Percentiles rank a stretch among this genome's conserved stretches.
These are phyloP conservation scores for Globodera rostochiensis DNA, from an alignment of 1,140 invertebrate genomes.

Conservation along the genomic window DNA sequence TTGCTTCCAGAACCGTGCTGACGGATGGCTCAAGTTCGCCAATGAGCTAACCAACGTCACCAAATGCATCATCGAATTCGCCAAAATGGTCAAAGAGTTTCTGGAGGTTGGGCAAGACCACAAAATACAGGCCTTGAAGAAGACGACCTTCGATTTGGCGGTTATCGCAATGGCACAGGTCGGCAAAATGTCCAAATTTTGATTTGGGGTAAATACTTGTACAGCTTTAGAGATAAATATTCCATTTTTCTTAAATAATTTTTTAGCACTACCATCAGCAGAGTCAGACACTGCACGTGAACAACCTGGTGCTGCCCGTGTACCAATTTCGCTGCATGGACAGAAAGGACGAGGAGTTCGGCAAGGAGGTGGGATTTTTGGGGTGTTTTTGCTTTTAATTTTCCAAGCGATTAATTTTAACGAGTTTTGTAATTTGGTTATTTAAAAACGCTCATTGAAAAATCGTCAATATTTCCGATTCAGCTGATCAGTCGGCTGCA, in stretches of 20 bases:
- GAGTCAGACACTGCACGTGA: conserved; percentile 33
- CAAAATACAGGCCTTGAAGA: conserved; percentile 48
- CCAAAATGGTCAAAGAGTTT: conserved; percentile 42
- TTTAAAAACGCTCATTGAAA: no score
- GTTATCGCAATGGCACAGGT: conserved; percentile 42
- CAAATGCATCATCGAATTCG: conserved; percentile 55
- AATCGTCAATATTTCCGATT: conserved; percentile 8
- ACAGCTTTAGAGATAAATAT: no score
- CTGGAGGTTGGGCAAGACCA: conserved; percentile 37
- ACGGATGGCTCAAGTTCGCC: conserved; percentile 49
- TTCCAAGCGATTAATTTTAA: no score
- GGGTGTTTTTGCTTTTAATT: neutral
- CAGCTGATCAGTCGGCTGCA: conserved; percentile 36
- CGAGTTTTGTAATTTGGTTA: no score
- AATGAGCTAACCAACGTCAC: conserved; percentile 52
- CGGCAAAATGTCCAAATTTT: neutral
- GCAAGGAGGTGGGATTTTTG: conserved; percentile 24
- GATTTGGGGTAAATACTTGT: neutral
- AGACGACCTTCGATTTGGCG: conserved; percentile 44
- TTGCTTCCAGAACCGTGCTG: conserved; percentile 45
- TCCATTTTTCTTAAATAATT: no score
- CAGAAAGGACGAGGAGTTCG: conserved; percentile 36
- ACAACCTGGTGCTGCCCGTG: conserved; percentile 34
- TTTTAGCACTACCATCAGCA: conserved; percentile 30
- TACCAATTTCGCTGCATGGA: conserved; percentile 35